Conservation (phyloP, 1,140 invertebrate genomes). For the Dolichoris vasculosae region DNA sequence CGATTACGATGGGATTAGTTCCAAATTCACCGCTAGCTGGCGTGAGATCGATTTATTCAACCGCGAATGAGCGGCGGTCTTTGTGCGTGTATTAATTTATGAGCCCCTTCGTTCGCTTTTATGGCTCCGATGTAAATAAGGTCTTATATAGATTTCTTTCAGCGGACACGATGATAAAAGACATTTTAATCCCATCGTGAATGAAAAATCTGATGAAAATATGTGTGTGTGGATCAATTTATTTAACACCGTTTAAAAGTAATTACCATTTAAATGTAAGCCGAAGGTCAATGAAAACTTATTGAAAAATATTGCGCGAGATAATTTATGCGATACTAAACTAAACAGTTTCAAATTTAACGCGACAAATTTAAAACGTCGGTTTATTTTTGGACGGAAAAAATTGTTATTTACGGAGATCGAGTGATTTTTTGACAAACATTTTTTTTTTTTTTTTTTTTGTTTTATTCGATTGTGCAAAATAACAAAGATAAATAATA, state of each 20-base stretch:
- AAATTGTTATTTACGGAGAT: too few relatives aligned
- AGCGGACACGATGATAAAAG: constrained; percentile 43
- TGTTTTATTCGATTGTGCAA: too few relatives aligned
- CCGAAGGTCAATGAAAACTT: too few relatives aligned
- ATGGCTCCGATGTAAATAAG: constrained; percentile 40
- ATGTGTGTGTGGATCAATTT: not conserved
- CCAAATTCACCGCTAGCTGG: constrained; percentile 45
- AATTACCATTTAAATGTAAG: too few relatives aligned
- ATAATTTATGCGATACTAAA: too few relatives aligned
- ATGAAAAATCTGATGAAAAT: not conserved
- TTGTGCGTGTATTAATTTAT: constrained; percentile 30
- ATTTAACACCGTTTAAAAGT: not conserved
- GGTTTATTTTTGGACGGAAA: too few relatives aligned
- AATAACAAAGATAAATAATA: too few relatives aligned
- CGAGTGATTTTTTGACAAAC: too few relatives aligned
- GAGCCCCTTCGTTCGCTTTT: constrained; percentile 20
- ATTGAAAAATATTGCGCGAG: too few relatives aligned
- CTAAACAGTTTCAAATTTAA: too few relatives aligned
- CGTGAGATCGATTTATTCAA: constrained; percentile 48
- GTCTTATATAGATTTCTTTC: constrained; percentile 49
- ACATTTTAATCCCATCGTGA: not conserved
- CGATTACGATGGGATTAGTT: constrained; percentile 52
- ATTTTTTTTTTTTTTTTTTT: too few relatives aligned
- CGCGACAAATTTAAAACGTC: too few relatives aligned
- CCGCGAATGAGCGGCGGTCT: not conserved